Conservation (phyloP, 2,113 vertebrate species). For the Catharus bicknelli region DNA sequence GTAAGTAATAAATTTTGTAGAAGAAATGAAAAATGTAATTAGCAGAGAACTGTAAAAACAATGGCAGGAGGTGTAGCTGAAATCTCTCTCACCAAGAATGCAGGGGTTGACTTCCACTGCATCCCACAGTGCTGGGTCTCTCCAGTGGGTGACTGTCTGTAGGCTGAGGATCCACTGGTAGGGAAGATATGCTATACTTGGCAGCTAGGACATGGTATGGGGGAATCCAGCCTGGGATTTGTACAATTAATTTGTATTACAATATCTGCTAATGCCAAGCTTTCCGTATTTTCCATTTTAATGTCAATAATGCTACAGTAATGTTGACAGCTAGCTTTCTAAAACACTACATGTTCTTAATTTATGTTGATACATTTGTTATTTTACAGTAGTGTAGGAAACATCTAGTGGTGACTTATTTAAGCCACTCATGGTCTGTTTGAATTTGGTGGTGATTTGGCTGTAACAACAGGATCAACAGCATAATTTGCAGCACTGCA, state of each 20-base stretch:
- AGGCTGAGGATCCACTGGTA: fast-evolving
- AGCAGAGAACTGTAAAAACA: background rate
- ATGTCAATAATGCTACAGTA: background rate
- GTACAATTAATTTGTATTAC: background rate
- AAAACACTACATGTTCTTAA: background rate
- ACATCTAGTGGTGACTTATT: background rate
- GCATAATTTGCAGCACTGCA: background rate
- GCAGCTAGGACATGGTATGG: background rate
- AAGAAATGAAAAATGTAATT: background rate
- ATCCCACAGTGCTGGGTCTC: background rate
- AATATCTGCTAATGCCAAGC: background rate
- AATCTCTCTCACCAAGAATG: background rate
- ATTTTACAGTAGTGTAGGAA: background rate
- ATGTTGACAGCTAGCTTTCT: background rate
- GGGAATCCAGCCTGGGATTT: background rate
- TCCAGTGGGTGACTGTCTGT: background rate
- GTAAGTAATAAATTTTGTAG: background rate
- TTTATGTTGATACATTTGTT: background rate
- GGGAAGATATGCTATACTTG: background rate
- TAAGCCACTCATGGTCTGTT: background rate
- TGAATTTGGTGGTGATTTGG: background rate
- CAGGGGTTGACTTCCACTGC: background rate
- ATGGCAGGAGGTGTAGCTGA: background rate
- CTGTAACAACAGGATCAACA: background rate
- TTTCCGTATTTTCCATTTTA: background rate